Evolutionary conservation across 2,888 invertebrate genomes (phyloP).

Genomic region (Autographa gamma): DNA sequence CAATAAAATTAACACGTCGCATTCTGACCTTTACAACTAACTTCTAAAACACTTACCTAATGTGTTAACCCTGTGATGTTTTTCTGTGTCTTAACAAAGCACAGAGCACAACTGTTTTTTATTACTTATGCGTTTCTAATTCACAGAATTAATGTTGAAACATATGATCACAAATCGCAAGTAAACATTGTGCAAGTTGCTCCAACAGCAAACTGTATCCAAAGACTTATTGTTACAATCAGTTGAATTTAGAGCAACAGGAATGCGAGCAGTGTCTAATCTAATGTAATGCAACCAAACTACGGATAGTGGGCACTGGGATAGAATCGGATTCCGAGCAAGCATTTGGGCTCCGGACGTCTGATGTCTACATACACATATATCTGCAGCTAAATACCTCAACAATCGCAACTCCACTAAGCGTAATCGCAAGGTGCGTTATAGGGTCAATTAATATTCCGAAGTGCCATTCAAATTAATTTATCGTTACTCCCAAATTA

Average conservation of each 20-base stretch:
- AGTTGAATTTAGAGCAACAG: constrained; percentile 63
- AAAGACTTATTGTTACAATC: constrained; percentile 52
- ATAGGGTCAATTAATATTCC: constrained; percentile 65
- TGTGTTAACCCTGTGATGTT: constrained; percentile 38
- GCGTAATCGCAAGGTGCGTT: constrained; percentile 42
- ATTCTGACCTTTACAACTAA: constrained; percentile 50
- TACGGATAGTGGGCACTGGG: constrained; percentile 73
- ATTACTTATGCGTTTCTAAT: not conserved
- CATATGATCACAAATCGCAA: not conserved
- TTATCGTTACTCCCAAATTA: constrained; percentile 65
- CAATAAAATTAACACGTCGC: constrained; percentile 76
- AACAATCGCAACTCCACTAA: constrained; percentile 35
- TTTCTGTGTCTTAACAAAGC: constrained; percentile 25
- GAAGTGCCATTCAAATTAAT: constrained; percentile 66
- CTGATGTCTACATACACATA: constrained; percentile 60
- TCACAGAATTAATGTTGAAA: not conserved
- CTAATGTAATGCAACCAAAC: constrained; percentile 84
- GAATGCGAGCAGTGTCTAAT: constrained; percentile 82
- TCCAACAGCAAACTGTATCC: constrained; percentile 20
- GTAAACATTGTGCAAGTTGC: constrained; percentile 7
- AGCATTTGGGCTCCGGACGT: constrained; percentile 74
- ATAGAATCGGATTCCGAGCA: constrained; percentile 82
- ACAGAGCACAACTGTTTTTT: not conserved
- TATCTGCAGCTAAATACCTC: constrained; percentile 48
- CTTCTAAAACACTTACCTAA: constrained; percentile 42